Base-by-base conservation (phyloP, 2,888 invertebrate species). In the Conistra vaccinii region DNA sequence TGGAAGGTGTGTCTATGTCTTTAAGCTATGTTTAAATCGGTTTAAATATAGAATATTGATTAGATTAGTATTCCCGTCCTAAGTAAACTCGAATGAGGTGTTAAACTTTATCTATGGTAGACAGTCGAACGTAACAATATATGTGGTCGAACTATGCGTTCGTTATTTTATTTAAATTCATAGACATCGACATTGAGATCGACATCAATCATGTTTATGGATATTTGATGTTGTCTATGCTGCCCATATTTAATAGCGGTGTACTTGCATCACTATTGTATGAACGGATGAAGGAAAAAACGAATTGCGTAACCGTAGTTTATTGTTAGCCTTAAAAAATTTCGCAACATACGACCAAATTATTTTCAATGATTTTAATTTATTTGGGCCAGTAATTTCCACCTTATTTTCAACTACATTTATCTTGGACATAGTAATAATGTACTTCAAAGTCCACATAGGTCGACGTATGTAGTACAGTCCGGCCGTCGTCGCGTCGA, bases 61-160 rank as follows among this genome's bases (percentile, higher is more conserved):
- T 77, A 83, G 78, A 77, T 85, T 81, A 72, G 57, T 84, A 84
- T 29, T 66, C 66, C 32, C 35, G 63, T 78, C 83, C 69, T 85
- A 70, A 69, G 74, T 60, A 85, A 85, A 85, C 68, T 55, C 26
- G 26, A 72, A 53, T 26, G 51, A 73, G 58, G 66, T 74, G 62
- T 61, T 53, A 42, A 70, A 67, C 45, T 73, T 83, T 83, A 85
- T 83, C 83, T 78, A 39, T 45, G 69, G 58, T 32, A 62, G 63
- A 69, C 58, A 62, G 69, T 60, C 79, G 29, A 61, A 58, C 45
- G n/a, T n/a, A n/a, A n/a, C n/a, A n/a, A n/a, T n/a, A n/a, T n/a
- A n/a, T n/a, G n/a, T n/a, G n/a, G n/a, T n/a, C n/a, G 29, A 61
- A 58, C 45, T 83, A 32, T 66, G 51, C 35, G 26, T 32, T 57